These are phyloP conservation scores for Stichopus chloronotus DNA, from an alignment of 35 echinoderm and acorn worm species.

Conservation along the genomic window DNA sequence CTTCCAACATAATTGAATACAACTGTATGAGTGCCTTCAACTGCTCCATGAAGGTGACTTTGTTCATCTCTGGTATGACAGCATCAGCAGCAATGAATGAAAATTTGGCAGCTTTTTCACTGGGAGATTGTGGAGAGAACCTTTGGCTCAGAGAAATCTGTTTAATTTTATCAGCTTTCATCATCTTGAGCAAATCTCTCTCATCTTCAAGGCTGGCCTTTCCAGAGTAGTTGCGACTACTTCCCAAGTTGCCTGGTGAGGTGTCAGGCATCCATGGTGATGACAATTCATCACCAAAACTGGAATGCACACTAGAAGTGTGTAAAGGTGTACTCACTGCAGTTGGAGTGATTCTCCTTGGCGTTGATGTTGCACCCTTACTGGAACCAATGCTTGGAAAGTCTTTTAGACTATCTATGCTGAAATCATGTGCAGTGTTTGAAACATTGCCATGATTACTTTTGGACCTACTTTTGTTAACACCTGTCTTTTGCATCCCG, in stretches of 20 bases:
- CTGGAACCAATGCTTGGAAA: constrained; percentile 39
- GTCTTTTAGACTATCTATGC: constrained; percentile 33
- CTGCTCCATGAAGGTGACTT: constrained; percentile 12
- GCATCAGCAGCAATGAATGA: not conserved
- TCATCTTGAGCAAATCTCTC: constrained; percentile 23
- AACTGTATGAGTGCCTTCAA: not conserved
- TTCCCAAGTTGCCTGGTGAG: not conserved
- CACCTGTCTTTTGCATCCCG: not conserved
- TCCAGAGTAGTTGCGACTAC: not conserved
- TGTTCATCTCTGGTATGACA: constrained; percentile 16
- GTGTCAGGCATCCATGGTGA: not conserved
- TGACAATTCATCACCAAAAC: constrained; percentile 16
- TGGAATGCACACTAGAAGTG: not conserved
- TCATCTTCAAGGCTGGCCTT: constrained; percentile 21
- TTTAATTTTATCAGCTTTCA: constrained; percentile 24
- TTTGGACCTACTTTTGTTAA: not conserved
- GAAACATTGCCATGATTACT: not conserved
- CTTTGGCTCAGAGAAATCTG: not conserved
- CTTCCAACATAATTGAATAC: constrained; percentile 29
- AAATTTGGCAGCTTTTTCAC: not conserved
- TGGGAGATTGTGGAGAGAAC: not conserved
- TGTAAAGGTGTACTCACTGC: constrained; percentile 28
- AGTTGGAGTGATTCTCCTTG: constrained; percentile 33
- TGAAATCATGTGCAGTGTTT: not conserved
- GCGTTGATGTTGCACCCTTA: not conserved